Percentiles rank a stretch among this genome's conserved stretches.
Conservation (phyloP, 1,140 invertebrate genomes). For the Drosophila nannoptera region DNA sequence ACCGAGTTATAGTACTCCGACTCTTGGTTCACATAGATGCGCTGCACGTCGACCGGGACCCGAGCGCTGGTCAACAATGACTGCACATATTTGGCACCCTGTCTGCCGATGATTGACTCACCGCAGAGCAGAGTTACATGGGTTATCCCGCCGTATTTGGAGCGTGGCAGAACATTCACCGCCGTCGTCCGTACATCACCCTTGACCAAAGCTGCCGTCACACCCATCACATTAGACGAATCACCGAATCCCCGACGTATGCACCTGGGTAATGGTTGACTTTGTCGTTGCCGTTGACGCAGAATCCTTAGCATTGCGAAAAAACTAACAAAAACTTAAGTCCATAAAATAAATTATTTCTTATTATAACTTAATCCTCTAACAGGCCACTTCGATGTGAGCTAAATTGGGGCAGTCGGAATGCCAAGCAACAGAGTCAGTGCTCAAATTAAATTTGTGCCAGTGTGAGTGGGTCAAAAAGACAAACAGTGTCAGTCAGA, state of each 20-base stretch:
- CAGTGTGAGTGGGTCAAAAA: no score
- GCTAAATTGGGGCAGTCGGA: no score
- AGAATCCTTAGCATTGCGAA: no score
- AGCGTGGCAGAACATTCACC: slow-evolving; percentile 45
- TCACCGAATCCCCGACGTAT: background rate
- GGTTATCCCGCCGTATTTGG: slow-evolving; percentile 60
- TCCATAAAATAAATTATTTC: no score
- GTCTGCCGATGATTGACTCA: slow-evolving; percentile 48
- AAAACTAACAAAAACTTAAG: no score
- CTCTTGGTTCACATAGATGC: slow-evolving; percentile 34
- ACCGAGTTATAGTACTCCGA: slow-evolving; percentile 62
- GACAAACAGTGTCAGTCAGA: no score
- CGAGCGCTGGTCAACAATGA: slow-evolving; percentile 50
- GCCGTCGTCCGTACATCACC: slow-evolving; percentile 10
- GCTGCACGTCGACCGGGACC: slow-evolving; percentile 58
- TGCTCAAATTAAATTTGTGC: no score
- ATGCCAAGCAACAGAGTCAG: no score
- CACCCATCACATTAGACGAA: slow-evolving; percentile 8
- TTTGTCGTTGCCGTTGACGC: no score
- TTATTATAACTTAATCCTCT: no score
- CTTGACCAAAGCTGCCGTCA: slow-evolving; percentile 18
- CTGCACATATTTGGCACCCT: slow-evolving; percentile 56
- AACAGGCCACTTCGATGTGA: no score
- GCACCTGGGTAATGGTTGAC: no score
- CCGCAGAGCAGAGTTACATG: slow-evolving; percentile 57